Conservation (phyloP, 2,888 invertebrate species). For the Drosophila fungiperda region DNA sequence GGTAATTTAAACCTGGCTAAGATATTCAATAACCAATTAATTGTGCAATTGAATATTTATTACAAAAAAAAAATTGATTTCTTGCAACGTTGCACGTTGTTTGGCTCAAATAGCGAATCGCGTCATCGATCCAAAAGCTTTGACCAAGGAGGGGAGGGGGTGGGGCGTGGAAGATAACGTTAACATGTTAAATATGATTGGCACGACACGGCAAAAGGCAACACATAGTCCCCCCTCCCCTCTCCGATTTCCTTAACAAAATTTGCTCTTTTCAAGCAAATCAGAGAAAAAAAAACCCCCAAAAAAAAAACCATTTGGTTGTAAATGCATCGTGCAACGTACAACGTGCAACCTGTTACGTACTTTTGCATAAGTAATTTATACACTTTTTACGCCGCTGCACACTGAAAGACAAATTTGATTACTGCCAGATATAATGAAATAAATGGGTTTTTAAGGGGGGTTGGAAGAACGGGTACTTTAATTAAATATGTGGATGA, state of each 20-base stretch:
- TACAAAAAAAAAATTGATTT: neutral
- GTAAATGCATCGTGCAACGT: neutral
- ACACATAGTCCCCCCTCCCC: neutral
- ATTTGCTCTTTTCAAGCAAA: no score
- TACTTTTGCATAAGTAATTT: neutral
- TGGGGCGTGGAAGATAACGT: conserved; percentile 16
- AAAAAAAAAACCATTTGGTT: no score
- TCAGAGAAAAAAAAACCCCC: no score
- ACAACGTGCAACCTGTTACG: neutral
- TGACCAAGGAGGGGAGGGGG: neutral
- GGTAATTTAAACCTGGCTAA: neutral
- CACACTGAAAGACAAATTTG: neutral
- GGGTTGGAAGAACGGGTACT: neutral
- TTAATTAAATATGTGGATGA: conserved; percentile 5
- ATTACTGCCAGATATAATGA: neutral
- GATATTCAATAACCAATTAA: conserved; percentile 1
- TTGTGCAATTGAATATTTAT: neutral
- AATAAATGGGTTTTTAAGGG: neutral
- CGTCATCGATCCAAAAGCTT: conserved; percentile 35
- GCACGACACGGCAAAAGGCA: conserved; percentile 47
- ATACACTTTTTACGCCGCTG: neutral
- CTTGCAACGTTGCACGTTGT: neutral
- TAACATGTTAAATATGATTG: conserved; percentile 76
- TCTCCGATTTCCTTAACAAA: no score
- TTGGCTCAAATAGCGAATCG: conserved; percentile 12